Base-by-base conservation (phyloP, 2,113 vertebrate species). In the Gasterosteus aculeatus region DNA sequence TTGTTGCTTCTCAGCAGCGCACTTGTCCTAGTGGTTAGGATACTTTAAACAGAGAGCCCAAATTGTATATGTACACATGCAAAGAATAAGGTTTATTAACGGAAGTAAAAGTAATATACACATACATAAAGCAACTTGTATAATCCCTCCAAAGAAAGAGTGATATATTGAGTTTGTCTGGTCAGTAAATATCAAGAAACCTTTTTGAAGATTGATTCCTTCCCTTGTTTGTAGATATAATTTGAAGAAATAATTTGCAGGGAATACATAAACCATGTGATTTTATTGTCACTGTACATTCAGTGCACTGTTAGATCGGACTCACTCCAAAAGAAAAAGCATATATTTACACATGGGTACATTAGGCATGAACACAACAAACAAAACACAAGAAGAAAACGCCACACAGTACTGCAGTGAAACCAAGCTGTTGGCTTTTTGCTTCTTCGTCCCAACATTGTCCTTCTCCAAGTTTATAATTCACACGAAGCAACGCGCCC, bases 221-320 rank as follows among this genome's bases (percentile, higher is more conserved):
- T 26, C 38, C 19, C 16, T 10, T 19, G 14, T 51, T 66, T 0
- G 2, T 10, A 29, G 35, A 44, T 51, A 64, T 26, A 26, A 26
- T 18, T 49, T 3, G 64, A 64, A 63, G 69, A 85, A 85, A 74
- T 66, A 19, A 46, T 46, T 57, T 81, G 51, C 84, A 81, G 54
- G 7, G 56, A 69, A 81, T 91, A 91, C 87, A 90, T 93, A 91
- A 93, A 93, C 78, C 89, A 89, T 88, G 84, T 88, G 86, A 90
- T 91, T 92, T 93, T 92, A 92, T 93, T 93, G 84, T 88, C 86
- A 93, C 89, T 93, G 92, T 92, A 92, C 87, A 92, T 91, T 91
- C 90, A 92, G 91, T 89, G 89, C 89, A 92, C 78, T 77, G 80
- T 89, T 89, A 85, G 86, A 86, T 85, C 81, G 72, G 84, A 87